Percentiles rank a stretch among this genome's conserved stretches.
phyloP scores from a whole-genome alignment of 2,888 invertebrate species.

The Malacosoma neustria region DNA sequence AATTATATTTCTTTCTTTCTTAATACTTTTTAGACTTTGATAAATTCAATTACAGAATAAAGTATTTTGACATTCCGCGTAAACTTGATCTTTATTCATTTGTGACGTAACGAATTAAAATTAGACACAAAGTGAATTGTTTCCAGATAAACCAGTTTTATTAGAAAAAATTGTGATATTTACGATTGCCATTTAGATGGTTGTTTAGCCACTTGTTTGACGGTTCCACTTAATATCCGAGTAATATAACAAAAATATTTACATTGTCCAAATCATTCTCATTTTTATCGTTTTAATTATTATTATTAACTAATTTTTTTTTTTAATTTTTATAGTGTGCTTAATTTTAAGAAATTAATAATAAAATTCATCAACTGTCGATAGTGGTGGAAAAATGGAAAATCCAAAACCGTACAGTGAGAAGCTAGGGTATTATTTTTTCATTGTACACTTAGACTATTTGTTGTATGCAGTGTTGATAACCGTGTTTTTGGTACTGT shows the following conservation, averaged over 20 bases:
- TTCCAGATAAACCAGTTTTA: neutral
- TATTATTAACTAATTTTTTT: no score
- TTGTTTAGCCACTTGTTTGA: neutral
- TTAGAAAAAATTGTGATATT: conserved; percentile 9
- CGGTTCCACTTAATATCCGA: no score
- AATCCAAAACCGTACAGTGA: conserved; percentile 8
- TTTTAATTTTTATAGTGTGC: no score
- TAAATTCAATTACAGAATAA: no score
- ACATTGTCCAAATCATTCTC: no score
- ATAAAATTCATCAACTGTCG: no score
- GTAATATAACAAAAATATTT: no score
- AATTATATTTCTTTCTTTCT: no score
- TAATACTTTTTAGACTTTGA: no score
- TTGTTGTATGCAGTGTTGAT: conserved; percentile 33
- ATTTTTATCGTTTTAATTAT: no score
- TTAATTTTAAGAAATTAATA: no score
- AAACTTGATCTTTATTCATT: neutral
- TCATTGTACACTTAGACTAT: conserved; percentile 38
- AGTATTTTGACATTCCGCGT: no score
- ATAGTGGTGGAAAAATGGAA: neutral
- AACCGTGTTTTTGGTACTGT: conserved; percentile 28
- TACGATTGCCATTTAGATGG: neutral
- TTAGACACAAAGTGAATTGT: neutral
- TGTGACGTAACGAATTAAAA: conserved; percentile 2
- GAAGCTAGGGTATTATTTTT: conserved; percentile 25